phyloP scores from a whole-genome alignment of 1,140 invertebrate genomes.

The Eufriesea mexicana region DNA sequence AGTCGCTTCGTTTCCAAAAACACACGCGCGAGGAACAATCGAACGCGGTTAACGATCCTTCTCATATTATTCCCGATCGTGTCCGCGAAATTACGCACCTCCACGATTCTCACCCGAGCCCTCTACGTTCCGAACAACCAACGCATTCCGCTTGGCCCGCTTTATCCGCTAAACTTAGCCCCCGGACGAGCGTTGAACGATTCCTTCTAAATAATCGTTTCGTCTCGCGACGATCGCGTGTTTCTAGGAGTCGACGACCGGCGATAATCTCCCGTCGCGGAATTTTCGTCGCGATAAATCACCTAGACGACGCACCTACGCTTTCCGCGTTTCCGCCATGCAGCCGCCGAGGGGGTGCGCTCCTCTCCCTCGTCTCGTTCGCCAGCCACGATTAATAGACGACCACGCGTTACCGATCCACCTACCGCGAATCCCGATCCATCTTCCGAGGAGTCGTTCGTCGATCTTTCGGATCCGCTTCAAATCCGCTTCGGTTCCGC shows the following conservation, averaged over 20 bases:
- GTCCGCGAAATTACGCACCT: background rate
- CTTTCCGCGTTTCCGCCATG: background rate
- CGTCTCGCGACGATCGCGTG: background rate
- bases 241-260: slow-evolving; percentile 18
- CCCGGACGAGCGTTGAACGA: slow-evolving; percentile 44
- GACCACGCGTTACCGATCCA: no score
- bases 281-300: slow-evolving; percentile 14
- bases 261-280: background rate
- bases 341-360: no score
- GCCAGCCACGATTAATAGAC: no score
- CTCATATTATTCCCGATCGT: no score
- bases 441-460: no score
- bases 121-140: slow-evolving; percentile 17
- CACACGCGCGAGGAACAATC: no score
- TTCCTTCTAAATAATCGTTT: slow-evolving; percentile 46
- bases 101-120: background rate
- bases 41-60: no score
- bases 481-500: no score
- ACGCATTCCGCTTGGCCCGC: slow-evolving; percentile 38
- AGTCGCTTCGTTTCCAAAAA: no score
- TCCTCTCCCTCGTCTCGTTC: no score
- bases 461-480: no score
- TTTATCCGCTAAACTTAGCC: slow-evolving; percentile 45
- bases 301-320: background rate
- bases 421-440: no score